Base-by-base conservation (phyloP, 2,888 invertebrate genomes). In the Drosophila niveifrons region DNA sequence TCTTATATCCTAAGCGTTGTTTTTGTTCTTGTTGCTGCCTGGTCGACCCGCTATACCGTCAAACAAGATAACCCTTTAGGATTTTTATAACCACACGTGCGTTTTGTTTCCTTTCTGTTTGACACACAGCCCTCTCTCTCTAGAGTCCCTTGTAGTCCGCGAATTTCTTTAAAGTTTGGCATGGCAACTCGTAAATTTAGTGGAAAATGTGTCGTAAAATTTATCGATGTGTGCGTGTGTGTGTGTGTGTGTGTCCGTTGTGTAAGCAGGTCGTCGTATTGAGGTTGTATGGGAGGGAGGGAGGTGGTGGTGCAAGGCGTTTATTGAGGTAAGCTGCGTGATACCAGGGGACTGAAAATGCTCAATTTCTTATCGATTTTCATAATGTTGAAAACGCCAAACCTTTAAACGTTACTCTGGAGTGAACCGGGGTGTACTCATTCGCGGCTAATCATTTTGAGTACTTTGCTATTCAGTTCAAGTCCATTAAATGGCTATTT, bases 401-500 rank as follows among this genome's bases (percentile, higher is more conserved):
- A 63, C 58, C 47, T 28, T 41, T 41, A 15, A 11, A 23, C 15
- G 31, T 1, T 23, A 3, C 23, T n/a, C 23, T 10, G 13, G 0
- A 11, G 28, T 8, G 39, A 39, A 13, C 11, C 36, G 13, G 13
- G 39, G 46, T 11, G 39, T 1, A 66, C 72, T 70, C 72, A 74
- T 82, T 82, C 67, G 63, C 73, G 68, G 78, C 74, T 80, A 82
- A 83, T 85, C 80, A 82, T 76, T 78, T 70, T 69, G 66, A 80
- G 72, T 76, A 71, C 78, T 72, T 68, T 50, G 64, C 53, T 80
- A 82, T 83, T 80, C 70, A 72, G 78, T 73, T 72, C 76, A 73
- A 78, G 74, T 78, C 86, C 71, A 83, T 83, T 83, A 83, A 80
- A 83, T 78, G 78, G 74, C 81, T 80, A 80, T 86, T 84, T 84